phyloP scores from a whole-genome alignment of 2,888 invertebrate genomes.

The Stenolophus ochropezus region DNA sequence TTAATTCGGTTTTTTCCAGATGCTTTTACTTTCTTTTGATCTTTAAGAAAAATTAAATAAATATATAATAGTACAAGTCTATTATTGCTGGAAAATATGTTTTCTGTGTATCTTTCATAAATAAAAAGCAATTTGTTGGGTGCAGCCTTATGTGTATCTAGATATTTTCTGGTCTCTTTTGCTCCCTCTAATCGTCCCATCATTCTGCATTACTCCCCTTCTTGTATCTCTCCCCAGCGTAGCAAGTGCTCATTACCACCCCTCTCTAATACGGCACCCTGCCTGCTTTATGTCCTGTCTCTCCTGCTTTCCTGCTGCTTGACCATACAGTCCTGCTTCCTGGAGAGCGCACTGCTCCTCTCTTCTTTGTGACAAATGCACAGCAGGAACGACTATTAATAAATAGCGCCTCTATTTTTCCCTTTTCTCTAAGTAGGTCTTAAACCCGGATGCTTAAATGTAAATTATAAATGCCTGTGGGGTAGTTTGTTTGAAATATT shows the following conservation, averaged over 20 bases:
- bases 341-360: neutral
- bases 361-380: constrained; percentile 38
- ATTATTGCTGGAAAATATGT: too few relatives aligned
- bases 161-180: neutral
- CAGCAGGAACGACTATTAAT: constrained; percentile 52
- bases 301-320: neutral
- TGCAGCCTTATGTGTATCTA: too few relatives aligned
- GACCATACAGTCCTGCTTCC: neutral
- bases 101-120: too few relatives aligned
- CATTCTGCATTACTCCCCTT: neutral
- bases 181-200: neutral
- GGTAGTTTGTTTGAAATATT: neutral
- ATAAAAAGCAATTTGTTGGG: too few relatives aligned
- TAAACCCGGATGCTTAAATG: neutral
- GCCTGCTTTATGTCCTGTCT: neutral
- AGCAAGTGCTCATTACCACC: neutral
- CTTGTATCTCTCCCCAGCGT: neutral
- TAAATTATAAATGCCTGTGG: neutral
- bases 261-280: neutral
- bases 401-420: constrained; percentile 53
- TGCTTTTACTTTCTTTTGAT: too few relatives aligned
- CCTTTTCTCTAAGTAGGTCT: constrained; percentile 34
- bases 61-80: too few relatives aligned
- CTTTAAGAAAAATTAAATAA: too few relatives aligned
- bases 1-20: too few relatives aligned